Conservation (phyloP, 1,140 invertebrate genomes). For the Philotrypesis tridentata region DNA sequence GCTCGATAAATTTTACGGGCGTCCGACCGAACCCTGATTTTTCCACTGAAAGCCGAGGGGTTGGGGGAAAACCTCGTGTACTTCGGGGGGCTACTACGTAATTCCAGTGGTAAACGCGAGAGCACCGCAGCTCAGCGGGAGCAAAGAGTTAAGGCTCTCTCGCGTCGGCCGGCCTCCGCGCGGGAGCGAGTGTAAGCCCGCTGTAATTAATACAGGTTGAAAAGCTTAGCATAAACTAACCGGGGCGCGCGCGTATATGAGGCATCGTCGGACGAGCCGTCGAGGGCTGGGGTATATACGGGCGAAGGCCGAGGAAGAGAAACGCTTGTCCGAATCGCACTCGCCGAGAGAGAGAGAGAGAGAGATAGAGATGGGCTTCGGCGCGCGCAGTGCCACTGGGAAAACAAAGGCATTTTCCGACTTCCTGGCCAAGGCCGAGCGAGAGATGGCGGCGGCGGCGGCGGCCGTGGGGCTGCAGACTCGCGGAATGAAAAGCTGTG, state of each 20-base stretch:
- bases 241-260: no score
- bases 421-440: constrained; percentile 26
- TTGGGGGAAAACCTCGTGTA: no score
- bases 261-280: not conserved
- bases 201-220: constrained; percentile 44
- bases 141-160: no score
- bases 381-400: constrained; percentile 41
- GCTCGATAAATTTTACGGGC: not conserved
- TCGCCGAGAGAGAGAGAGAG: constrained; percentile 43
- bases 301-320: constrained; percentile 7
- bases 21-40: not conserved
- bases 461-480: no score
- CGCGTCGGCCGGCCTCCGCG: no score
- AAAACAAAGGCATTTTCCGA: constrained; percentile 52
- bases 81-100: no score
- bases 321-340: constrained; percentile 58
- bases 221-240: constrained; percentile 37
- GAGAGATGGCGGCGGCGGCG: constrained; percentile 44
- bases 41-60: not conserved
- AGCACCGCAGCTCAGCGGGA: no score
- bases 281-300: no score
- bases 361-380: not conserved
- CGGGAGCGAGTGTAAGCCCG: not conserved
- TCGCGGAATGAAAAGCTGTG: constrained; percentile 55
- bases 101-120: no score